Evolutionary conservation across 2,113 vertebrate species (phyloP).

Genomic region (Laterallus jamaicensis): DNA sequence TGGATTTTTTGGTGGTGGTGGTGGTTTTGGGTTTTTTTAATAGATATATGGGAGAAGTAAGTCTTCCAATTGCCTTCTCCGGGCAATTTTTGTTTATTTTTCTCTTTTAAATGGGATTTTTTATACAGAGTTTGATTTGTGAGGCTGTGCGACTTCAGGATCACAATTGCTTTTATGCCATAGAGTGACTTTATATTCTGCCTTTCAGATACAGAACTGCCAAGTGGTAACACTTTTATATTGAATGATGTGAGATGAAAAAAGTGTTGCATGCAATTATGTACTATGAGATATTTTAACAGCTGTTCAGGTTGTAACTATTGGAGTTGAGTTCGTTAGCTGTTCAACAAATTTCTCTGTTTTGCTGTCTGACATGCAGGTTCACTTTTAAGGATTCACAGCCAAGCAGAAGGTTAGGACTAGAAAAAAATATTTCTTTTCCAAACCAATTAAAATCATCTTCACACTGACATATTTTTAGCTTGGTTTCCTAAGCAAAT

Average conservation of each 20-base stretch:
- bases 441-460: neutral
- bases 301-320: neutral
- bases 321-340: neutral
- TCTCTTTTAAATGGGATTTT: neutral
- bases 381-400: neutral
- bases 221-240: neutral
- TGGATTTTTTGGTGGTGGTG: too few relatives aligned
- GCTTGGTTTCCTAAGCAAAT: neutral
- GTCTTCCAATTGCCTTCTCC: neutral
- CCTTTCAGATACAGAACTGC: neutral
- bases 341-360: neutral
- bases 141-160: neutral
- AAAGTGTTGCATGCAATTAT: neutral
- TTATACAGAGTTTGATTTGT: neutral
- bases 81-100: neutral
- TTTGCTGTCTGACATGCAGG: neutral
- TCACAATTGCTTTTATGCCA: neutral
- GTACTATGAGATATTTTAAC: neutral
- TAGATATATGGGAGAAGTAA: neutral
- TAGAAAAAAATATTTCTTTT: neutral
- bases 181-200: neutral
- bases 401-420: neutral
- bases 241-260: neutral
- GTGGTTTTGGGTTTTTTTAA: too few relatives aligned
- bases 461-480: neutral